Conservation (phyloP, 2,797 vertebrate genomes). For the Sphenopsis melanotis region DNA sequence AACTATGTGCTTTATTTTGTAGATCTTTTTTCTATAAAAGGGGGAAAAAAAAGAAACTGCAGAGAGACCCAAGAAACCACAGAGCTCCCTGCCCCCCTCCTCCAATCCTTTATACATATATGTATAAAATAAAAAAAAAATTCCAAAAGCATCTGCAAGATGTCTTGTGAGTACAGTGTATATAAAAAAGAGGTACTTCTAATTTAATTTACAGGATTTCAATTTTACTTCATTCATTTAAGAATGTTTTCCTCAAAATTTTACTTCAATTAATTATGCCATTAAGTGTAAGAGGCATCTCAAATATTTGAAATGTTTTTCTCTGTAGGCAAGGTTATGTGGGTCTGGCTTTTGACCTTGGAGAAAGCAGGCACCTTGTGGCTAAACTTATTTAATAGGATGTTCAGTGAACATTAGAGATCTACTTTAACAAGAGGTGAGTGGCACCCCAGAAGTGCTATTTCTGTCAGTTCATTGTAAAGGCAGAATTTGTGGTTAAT, state of each 20-base stretch:
- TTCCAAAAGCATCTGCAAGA: background rate
- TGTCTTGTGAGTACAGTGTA: background rate
- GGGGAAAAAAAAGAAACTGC: background rate
- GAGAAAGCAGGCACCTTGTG: background rate
- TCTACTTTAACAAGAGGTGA: background rate
- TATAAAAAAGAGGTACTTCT: background rate
- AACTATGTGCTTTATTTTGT: background rate
- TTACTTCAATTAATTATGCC: background rate
- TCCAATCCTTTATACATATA: fast-evolving
- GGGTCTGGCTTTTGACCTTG: background rate
- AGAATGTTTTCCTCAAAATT: background rate
- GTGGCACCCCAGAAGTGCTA: background rate
- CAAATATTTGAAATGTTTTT: background rate
- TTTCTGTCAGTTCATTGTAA: background rate
- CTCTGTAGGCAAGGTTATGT: background rate
- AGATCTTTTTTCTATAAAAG: background rate
- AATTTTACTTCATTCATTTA: background rate
- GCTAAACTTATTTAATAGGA: background rate
- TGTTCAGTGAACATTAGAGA: background rate
- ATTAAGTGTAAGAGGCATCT: background rate
- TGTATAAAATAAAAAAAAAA: background rate
- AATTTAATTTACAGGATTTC: background rate
- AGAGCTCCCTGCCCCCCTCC: fast-evolving
- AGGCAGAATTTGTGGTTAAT: background rate
- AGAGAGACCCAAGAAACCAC: fast-evolving